A percentile compares a stretch with the other conserved stretches of the same genome.
Conservation (phyloP, 2,888 invertebrate species). For the Acrobasis suavella region DNA sequence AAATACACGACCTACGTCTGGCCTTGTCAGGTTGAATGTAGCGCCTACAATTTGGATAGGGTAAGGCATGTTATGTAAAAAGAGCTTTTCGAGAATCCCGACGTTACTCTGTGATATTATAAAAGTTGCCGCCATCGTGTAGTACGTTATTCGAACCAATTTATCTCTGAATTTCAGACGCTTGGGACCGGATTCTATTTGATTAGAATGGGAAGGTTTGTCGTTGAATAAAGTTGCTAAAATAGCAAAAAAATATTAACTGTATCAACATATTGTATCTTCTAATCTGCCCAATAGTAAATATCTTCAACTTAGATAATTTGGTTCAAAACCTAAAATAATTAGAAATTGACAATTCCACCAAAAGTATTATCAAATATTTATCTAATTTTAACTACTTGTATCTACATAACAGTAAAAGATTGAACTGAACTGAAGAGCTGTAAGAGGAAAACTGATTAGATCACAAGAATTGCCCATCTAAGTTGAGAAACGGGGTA, state of each 20-base stretch:
- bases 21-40: constrained; percentile 1
- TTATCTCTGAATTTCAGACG: constrained; percentile 1
- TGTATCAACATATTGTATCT: too few species aligned
- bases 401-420: too few species aligned
- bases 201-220: background rate
- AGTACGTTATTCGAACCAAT: background rate
- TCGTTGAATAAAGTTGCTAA: background rate
- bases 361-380: too few species aligned
- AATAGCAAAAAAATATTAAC: background rate
- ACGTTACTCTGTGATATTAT: background rate
- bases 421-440: too few species aligned
- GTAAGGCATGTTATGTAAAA: background rate
- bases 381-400: too few species aligned
- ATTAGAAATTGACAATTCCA: too few species aligned
- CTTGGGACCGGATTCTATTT: background rate
- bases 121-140: constrained; percentile 1
- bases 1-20: background rate
- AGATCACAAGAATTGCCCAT: too few species aligned
- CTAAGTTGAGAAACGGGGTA: too few species aligned
- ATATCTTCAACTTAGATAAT: too few species aligned
- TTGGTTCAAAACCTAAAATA: too few species aligned
- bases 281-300: too few species aligned
- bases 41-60: background rate
- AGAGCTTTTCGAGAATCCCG: constrained; percentile 1
- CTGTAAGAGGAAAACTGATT: too few species aligned